Conservation (phyloP, 2,113 vertebrate species). For the Cervus canadensis region DNA sequence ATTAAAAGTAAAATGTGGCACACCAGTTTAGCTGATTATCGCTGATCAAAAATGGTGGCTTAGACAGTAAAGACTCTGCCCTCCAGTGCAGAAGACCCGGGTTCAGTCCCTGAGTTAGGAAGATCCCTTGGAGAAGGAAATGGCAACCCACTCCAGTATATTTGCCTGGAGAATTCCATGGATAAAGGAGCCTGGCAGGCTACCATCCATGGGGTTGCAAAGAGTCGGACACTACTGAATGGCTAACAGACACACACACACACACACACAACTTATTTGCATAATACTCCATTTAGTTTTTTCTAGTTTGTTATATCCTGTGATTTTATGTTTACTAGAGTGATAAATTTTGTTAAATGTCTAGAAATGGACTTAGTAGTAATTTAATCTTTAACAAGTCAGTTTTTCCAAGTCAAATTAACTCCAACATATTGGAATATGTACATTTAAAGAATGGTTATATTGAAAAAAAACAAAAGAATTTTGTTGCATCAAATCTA, state of each 20-base stretch:
- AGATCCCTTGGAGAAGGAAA: background rate
- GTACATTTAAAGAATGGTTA: background rate
- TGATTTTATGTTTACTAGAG: constrained; percentile 21
- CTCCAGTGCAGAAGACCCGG: accelerated
- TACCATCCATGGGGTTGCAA: background rate
- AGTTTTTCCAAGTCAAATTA: constrained; percentile 32
- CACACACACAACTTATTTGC: background rate
- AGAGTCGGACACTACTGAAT: background rate
- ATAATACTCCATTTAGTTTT: background rate
- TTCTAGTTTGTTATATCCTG: background rate
- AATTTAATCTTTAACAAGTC: constrained; percentile 40
- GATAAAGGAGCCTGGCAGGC: background rate
- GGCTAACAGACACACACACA: background rate
- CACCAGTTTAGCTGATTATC: background rate
- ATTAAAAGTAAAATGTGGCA: constrained; percentile 4
- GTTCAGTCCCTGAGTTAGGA: background rate
- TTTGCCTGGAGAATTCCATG: background rate
- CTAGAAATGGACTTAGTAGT: background rate
- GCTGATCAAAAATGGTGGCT: background rate
- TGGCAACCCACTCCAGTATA: background rate
- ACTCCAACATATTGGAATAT: background rate
- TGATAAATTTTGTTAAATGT: background rate
- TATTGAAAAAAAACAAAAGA: constrained; percentile 3
- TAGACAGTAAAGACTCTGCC: background rate
- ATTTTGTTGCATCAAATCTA: background rate